Evolutionary conservation across 2,113 vertebrate genomes (phyloP), one percentile per base, ranked within the genome.

Genomic region (Lampris incognitus): DNA sequence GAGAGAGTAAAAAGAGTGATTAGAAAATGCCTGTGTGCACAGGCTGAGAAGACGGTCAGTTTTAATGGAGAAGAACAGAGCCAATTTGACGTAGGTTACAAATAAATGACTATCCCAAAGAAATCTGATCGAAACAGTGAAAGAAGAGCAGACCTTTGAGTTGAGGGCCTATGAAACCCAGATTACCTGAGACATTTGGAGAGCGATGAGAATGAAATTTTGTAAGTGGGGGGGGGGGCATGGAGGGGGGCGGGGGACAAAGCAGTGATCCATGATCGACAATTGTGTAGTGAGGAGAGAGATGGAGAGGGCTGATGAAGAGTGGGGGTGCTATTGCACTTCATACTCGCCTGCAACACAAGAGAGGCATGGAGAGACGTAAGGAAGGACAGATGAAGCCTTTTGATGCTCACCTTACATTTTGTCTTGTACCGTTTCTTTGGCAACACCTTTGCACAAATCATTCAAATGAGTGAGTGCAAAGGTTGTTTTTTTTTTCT

Each of bases 321-420:
- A 81, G 60, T 84, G 83, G 76, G 85, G 86, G 86, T 62, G 75
- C 83, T 81, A 49, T 80, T 85, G 79, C 63, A 68, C 85, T 84
- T 83, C 50, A 59, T 24, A 68, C 69, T 51, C 8, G 9, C 1
- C 42, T 61, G 42, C n/a, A 60, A 37, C 46, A 8, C 1, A 71
- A 50, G 4, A 2, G 5, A 72, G 49, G 4, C 37, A 52, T 37
- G 40, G 36, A 39, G 3, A 51, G 51, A 13, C 13, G 37, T 8
- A 39, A 38, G 9, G 9, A 56, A 54, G 24, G 49, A 54, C 51
- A 13, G 75, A 40, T 63, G 46, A 65, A 79, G 65, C 46, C 41
- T 38, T 40, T 62, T 55, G 46, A 79, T 74, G 55, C 55, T 68
- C 42, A 59, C 9, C 9, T 59, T 59, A 7, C 9, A 3, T 39